phyloP scores from a whole-genome alignment of 2,888 invertebrate species.

The Lomographa bimaculata region DNA sequence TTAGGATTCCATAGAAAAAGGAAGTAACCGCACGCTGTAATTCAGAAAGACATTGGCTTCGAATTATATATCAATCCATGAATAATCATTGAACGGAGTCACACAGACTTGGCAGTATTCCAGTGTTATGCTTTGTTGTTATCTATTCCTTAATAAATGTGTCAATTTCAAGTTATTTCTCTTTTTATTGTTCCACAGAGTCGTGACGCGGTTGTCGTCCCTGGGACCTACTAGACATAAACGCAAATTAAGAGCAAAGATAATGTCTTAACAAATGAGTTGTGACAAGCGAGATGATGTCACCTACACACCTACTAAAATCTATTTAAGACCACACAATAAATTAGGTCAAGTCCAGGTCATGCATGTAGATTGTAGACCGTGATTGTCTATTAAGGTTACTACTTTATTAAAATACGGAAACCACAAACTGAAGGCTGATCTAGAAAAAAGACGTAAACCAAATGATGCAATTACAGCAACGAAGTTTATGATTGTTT shows the following conservation, averaged over 20 bases:
- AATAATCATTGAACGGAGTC: slow-evolving; percentile 49
- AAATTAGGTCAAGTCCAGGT: slow-evolving; percentile 36
- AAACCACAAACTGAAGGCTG: neutral
- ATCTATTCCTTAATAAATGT: slow-evolving; percentile 32
- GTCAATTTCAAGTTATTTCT: slow-evolving; percentile 36
- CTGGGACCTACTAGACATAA: slow-evolving; percentile 4
- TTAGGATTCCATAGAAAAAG: slow-evolving; percentile 4
- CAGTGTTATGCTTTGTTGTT: slow-evolving; percentile 44
- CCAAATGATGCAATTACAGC: slow-evolving; percentile 2
- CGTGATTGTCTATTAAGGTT: slow-evolving; percentile 23
- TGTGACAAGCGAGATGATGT: slow-evolving; percentile 25
- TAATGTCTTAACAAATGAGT: slow-evolving; percentile 23
- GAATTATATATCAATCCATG: slow-evolving; percentile 51
- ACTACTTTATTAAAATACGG: slow-evolving; percentile 13
- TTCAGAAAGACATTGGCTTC: slow-evolving; percentile 18
- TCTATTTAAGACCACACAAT: slow-evolving; percentile 28
- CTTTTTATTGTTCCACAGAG: too few species aligned
- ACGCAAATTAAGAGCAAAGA: slow-evolving; percentile 19
- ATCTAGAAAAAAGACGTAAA: neutral
- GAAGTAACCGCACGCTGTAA: neutral
- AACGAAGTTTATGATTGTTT: neutral
- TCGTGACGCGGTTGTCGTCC: neutral
- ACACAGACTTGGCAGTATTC: slow-evolving; percentile 45
- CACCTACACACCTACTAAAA: slow-evolving; percentile 28
- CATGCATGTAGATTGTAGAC: slow-evolving; percentile 19